These are phyloP conservation scores for Serranus cabrilla DNA, from an alignment of 2,797 vertebrate genomes.

Conservation along the genomic window DNA sequence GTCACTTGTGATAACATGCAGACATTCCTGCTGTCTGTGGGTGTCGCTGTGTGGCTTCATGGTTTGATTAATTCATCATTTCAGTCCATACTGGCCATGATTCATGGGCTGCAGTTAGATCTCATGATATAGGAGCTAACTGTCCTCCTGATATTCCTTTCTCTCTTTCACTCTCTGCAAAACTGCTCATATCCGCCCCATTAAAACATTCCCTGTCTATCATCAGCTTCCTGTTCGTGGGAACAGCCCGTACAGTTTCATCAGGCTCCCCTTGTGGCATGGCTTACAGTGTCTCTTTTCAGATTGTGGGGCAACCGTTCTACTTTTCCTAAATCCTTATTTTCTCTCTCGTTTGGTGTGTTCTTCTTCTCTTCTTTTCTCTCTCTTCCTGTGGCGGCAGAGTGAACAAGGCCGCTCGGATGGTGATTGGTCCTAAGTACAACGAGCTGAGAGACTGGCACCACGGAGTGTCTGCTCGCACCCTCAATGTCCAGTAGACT, in stretches of 20 bases:
- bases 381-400: conserved; percentile 77
- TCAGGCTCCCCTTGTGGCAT: conserved; percentile 39
- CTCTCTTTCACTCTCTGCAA: not conserved
- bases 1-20: conserved; percentile 32
- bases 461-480: conserved; percentile 97
- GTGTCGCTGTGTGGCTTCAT: conserved; percentile 29
- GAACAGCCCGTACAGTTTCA: not conserved
- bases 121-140: not conserved
- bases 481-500: conserved; percentile 96
- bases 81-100: not conserved
- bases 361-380: conserved; percentile 33
- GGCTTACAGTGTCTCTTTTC: conserved; percentile 29
- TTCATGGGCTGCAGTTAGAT: conserved; percentile 23
- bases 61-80: conserved; percentile 19
- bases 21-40: conserved; percentile 14
- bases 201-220: conserved; percentile 3
- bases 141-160: not conserved
- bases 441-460: conserved; percentile 98
- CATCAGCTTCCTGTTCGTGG: conserved; percentile 30
- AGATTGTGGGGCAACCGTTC: not conserved
- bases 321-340: conserved; percentile 42
- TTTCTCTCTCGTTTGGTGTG: conserved; percentile 44
- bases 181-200: not conserved
- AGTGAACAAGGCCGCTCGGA: conserved; percentile 89
- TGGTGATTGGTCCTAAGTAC: conserved; percentile 95